Percentiles rank a stretch among this genome's conserved stretches.
Evolutionary conservation across 1,140 invertebrate species (phyloP).

Genomic region (Goniozus legneri): DNA sequence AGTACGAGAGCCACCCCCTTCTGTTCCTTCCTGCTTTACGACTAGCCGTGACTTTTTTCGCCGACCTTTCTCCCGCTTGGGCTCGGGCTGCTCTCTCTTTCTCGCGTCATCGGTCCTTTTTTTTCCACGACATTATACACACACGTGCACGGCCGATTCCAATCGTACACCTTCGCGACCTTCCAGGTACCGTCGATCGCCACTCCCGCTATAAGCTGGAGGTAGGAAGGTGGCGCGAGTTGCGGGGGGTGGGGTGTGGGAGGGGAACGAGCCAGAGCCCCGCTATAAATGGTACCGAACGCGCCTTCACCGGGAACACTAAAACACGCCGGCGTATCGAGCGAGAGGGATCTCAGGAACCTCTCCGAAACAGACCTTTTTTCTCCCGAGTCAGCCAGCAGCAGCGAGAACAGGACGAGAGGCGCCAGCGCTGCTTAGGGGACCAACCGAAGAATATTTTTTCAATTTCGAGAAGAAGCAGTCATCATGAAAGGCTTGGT

Average conservation of each 20-base stretch:
- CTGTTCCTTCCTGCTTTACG: too few species aligned
- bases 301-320: constrained; percentile 47
- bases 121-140: too few species aligned
- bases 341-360: not conserved
- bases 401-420: constrained; percentile 21
- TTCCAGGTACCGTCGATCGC: constrained; percentile 18
- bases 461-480: too few species aligned
- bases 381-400: constrained; percentile 20
- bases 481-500: constrained; percentile 31
- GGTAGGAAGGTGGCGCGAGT: too few species aligned
- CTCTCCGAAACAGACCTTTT: not conserved
- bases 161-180: constrained; percentile 4
- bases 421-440: not conserved
- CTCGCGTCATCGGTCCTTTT: too few species aligned
- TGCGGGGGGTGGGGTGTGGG: too few species aligned
- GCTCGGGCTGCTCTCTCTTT: too few species aligned
- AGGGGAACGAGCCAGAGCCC: constrained; percentile 40
- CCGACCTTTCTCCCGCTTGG: too few species aligned
- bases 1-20: too few species aligned
- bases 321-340: constrained; percentile 24
- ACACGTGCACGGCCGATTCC: not conserved
- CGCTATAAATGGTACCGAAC: constrained; percentile 46
- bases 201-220: too few species aligned
- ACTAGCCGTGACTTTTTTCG: too few species aligned
- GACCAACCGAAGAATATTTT: too few species aligned